A percentile compares a stretch with the other conserved stretches of the same genome.
Conservation (phyloP, 2,888 invertebrate species). For the Dyspetes luteomarginatus region DNA sequence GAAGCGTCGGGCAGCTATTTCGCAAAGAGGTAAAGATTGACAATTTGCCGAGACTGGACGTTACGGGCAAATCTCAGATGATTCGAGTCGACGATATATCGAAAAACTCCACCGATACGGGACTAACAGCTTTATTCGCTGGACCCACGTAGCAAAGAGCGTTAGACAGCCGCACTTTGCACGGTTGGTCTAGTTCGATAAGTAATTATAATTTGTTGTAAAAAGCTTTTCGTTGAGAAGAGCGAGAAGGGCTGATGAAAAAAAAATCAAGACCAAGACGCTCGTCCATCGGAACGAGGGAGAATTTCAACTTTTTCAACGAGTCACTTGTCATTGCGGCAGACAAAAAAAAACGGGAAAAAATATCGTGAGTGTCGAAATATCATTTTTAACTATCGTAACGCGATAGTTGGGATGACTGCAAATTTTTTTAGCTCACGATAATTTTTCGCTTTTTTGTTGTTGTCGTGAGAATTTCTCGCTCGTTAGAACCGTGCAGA, state of each 20-base stretch:
- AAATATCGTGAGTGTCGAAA: slow-evolving; percentile 23
- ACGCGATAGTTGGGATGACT: neutral
- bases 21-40: slow-evolving; percentile 94
- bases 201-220: slow-evolving; percentile 75
- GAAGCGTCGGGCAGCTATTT: slow-evolving; percentile 94
- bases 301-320: neutral
- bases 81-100: slow-evolving; percentile 79
- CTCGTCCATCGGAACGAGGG: neutral
- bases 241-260: neutral
- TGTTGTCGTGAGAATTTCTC: slow-evolving; percentile 19
- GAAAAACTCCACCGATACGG: slow-evolving; percentile 77
- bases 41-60: slow-evolving; percentile 90
- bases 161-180: slow-evolving; percentile 69
- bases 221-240: slow-evolving; percentile 38
- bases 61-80: slow-evolving; percentile 78
- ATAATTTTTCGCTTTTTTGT: slow-evolving; percentile 5
- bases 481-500: neutral
- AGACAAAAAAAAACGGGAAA: neutral
- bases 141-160: slow-evolving; percentile 81
- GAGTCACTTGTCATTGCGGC: neutral
- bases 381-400: neutral
- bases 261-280: neutral
- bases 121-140: slow-evolving; percentile 80
- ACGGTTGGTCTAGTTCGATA: slow-evolving; percentile 76
- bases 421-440: slow-evolving; percentile 6